These are phyloP conservation scores for Drosophila littoralis DNA, from an alignment of 1,140 invertebrate species.

Conservation along the genomic window DNA sequence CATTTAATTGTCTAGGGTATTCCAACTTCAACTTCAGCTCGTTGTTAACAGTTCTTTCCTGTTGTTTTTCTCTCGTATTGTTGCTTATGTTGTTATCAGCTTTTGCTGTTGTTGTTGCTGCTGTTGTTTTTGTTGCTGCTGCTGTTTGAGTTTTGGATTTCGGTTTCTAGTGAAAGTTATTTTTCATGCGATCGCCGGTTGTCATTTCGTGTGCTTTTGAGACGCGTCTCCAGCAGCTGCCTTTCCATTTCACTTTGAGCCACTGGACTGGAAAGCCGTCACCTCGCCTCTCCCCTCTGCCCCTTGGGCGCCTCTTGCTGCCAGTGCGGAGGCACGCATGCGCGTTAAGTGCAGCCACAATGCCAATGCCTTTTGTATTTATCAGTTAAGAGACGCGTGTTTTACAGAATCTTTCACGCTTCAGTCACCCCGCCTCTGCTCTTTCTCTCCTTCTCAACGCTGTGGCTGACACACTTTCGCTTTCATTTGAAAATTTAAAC, in stretches of 20 bases:
- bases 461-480: conserved; percentile 71
- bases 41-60: neutral
- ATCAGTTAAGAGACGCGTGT: conserved; percentile 22
- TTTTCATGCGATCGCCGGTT: conserved; percentile 49
- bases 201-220: conserved; percentile 50
- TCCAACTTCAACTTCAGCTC: neutral
- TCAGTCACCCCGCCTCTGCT: conserved; percentile 5
- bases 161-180: conserved; percentile 77
- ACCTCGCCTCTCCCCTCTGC: neutral
- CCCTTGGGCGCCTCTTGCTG: neutral
- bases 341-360: conserved; percentile 49
- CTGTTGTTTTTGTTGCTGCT: conserved; percentile 4
- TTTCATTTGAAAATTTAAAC: conserved; percentile 58
- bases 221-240: conserved; percentile 24
- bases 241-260: conserved; percentile 69
- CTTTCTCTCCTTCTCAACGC: conserved; percentile 10
- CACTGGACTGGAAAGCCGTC: conserved; percentile 60
- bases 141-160: conserved; percentile 41
- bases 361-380: conserved; percentile 45
- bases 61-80: conserved; percentile 14
- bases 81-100: conserved; percentile 56
- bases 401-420: conserved; percentile 75
- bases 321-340: conserved; percentile 49
- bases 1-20: neutral
- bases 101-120: conserved; percentile 16